Base-by-base conservation (phyloP, 2,888 invertebrate species). In the Plemyria rubiginata region DNA sequence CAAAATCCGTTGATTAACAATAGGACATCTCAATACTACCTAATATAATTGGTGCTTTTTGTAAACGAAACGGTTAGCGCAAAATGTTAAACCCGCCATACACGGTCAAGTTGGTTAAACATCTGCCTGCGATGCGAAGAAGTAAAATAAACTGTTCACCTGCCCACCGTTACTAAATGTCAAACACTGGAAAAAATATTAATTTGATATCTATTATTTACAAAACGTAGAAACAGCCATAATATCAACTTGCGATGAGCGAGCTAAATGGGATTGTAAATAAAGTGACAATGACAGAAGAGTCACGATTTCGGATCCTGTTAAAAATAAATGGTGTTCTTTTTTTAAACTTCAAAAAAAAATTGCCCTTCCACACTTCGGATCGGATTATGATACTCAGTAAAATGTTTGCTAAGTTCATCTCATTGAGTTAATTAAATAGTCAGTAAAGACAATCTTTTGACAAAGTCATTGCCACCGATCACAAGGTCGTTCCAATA, bases 131-230 rank as follows among this genome's bases (percentile, higher is more conserved):
- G 49, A 36, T 36, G 22, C 16, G 40, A 51, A 52, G 54, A 60
- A 61, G 60, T 74, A 77, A 84, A 84, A 80, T 13, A 32, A 32
- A 78, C 79, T 85, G 82, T 77, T 87, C 91, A 91, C 88, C 90
- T 90, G 91, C 78, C 75, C 67, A 73, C 77, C 79, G 84, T 85
- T 83, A 75, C 80, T 89, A 92, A 92, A 92, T 92, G 91, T 90
- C 91, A 92, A 82, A 80, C 79, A 53, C 51, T 61, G 28, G 12
- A 57, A 57, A 64, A 65, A 57, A 45, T 38, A 52, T 29, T 11
- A 46, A 45, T 29, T 51, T 45, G 15, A 40, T 56, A 29, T 36
- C 38, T 50, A 57, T 12, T 41, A 13, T 4, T n/a, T 28, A 38
- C 32, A 12, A 15, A 46, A 7, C 16, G 38, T 43, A 13, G 22